phyloP scores from a whole-genome alignment of 2,888 invertebrate genomes.

The Diabrotica balteata region DNA sequence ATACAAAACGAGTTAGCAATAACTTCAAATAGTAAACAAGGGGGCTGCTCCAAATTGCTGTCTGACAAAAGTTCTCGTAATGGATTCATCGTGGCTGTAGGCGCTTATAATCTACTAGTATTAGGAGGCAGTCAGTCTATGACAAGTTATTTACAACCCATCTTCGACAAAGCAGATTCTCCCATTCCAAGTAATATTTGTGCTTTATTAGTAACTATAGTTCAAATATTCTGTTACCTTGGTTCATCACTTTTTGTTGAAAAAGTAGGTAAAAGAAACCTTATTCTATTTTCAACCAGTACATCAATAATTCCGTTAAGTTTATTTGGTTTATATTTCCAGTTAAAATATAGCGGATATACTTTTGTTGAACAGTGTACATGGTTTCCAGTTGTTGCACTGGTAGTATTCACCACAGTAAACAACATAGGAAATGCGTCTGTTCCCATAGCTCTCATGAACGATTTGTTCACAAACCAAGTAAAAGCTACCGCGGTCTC shows the following conservation, averaged over 20 bases:
- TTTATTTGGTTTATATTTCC: slow-evolving; percentile 37
- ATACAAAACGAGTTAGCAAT: slow-evolving; percentile 4
- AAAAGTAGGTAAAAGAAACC: slow-evolving; percentile 72
- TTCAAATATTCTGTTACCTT: slow-evolving; percentile 75
- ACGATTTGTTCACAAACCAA: slow-evolving; percentile 80
- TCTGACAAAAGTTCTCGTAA: slow-evolving; percentile 30
- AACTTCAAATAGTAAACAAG: slow-evolving; percentile 17
- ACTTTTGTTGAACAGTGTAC: slow-evolving; percentile 57
- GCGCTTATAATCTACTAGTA: slow-evolving; percentile 83
- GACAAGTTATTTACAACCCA: slow-evolving; percentile 76
- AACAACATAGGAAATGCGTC: slow-evolving; percentile 77
- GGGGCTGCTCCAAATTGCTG: slow-evolving; percentile 25
- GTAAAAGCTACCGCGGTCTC: slow-evolving; percentile 67
- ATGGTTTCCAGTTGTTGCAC: slow-evolving; percentile 74
- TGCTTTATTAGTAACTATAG: slow-evolving; percentile 77
- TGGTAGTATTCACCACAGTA: slow-evolving; percentile 73
- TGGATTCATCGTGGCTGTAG: slow-evolving; percentile 74
- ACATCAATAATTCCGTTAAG: slow-evolving; percentile 66
- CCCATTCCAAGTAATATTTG: slow-evolving; percentile 67
- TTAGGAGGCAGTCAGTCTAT: slow-evolving; percentile 80
- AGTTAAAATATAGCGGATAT: slow-evolving; percentile 25
- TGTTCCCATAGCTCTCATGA: slow-evolving; percentile 81
- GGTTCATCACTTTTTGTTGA: slow-evolving; percentile 79
- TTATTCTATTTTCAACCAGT: slow-evolving; percentile 69
- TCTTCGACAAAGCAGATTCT: slow-evolving; percentile 74